Base-by-base conservation (phyloP, 2,888 invertebrate species). In the Leucania comma region DNA sequence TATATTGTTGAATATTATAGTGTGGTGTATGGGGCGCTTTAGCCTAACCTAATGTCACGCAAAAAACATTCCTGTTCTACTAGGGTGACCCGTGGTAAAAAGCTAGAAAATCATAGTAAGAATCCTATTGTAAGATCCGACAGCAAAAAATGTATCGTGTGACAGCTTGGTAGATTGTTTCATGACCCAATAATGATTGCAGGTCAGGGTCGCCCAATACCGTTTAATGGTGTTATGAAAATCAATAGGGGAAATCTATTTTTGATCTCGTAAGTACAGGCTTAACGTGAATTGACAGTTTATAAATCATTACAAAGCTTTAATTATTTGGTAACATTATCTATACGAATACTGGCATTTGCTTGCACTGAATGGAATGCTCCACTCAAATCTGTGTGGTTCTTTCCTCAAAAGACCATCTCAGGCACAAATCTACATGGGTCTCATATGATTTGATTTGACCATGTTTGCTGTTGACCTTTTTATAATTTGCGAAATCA, bases 111-210 rank as follows among this genome's bases (percentile, higher is more conserved):
- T 48, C 3, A n/a, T 14, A 50, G 1, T 46, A 57, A 51, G 5
- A 24, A 38, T 22, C 42, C 5, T 59, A 17, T 54, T 22, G 68
- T 51, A 35, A 14, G 24, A 57, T 3, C 35, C 46, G 26, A 53
- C 24, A 26, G n/a, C 50, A 64, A 38, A 70, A 38, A 77, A 57
- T 26, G 8, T n/a, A 26, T 42, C 29, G 10, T 61, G 51, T 64
- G 51, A 56, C 59, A 38, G 48, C 32, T 50, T 42, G 24, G 32
- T 60, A 63, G 22, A 80, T 46, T 56, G 51, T 46, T 50, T 58
- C 59, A 66, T 78, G 72, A 70, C 72, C 81, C 46, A 78, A 81
- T 77, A 81, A 77, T 65, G 35, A 66, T 35, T 53, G 46, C 59
- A 26, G 66, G 78, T 72, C 78, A 78, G 20, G 79, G 79, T 50